phyloP scores from a whole-genome alignment of 2,888 invertebrate species.

The Hedychridium roseum region DNA sequence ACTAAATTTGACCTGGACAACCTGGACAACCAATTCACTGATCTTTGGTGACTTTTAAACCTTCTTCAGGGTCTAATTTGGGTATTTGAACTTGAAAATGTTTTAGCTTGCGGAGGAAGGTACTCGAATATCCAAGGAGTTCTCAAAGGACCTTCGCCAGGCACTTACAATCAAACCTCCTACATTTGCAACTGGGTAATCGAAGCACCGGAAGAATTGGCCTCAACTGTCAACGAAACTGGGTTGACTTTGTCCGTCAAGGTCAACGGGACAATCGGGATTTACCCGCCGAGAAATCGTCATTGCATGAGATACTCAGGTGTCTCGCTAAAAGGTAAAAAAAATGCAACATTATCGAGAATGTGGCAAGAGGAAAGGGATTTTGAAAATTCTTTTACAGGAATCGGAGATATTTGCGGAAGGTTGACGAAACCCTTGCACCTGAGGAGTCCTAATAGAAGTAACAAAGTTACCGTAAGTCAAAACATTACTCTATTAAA shows the following conservation, averaged over 20 bases:
- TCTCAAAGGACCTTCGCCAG: slow-evolving; percentile 31
- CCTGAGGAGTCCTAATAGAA: slow-evolving; percentile 43
- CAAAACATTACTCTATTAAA: no score
- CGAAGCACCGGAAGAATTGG: slow-evolving; percentile 32
- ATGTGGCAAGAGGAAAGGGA: not conserved
- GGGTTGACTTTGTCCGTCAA: slow-evolving; percentile 47
- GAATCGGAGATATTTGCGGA: slow-evolving; percentile 45
- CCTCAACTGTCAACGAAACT: slow-evolving; percentile 16
- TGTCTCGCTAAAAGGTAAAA: slow-evolving; percentile 24
- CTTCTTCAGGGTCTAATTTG: no score
- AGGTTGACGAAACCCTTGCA: slow-evolving; percentile 39
- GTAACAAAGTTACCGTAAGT: slow-evolving; percentile 36
- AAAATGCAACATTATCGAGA: not conserved
- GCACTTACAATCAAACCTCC: slow-evolving; percentile 47
- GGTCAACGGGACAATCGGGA: no score
- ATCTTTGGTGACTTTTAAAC: no score
- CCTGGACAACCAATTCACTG: no score
- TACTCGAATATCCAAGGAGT: slow-evolving; percentile 32
- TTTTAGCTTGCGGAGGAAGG: slow-evolving; percentile 54
- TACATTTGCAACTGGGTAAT: slow-evolving; percentile 54
- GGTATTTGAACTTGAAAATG: no score
- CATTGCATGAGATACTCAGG: no score
- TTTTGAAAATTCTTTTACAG: slow-evolving; percentile 8
- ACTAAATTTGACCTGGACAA: no score
- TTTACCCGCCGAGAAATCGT: no score